A percentile compares a stretch with the other conserved stretches of the same genome.
Evolutionary conservation across 2,888 invertebrate genomes (phyloP).

Genomic region (Uloborus plumipes): DNA sequence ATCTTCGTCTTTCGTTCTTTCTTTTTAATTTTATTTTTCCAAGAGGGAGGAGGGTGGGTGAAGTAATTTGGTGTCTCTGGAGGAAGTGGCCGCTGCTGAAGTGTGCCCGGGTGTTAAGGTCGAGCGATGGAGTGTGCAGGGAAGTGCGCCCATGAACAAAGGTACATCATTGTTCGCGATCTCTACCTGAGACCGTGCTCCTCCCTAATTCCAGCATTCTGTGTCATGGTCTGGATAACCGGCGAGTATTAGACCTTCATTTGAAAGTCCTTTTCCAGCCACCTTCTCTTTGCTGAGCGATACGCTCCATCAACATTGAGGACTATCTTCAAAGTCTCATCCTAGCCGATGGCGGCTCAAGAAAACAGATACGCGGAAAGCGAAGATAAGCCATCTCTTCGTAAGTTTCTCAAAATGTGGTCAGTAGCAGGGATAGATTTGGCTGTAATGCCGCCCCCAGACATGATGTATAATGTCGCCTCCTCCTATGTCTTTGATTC

Average conservation of each 20-base stretch:
- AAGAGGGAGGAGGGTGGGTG: too few relatives aligned
- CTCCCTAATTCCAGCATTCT: constrained; percentile 1
- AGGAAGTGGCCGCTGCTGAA: constrained; percentile 47
- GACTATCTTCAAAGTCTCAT: too few relatives aligned
- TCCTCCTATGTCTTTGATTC: too few relatives aligned
- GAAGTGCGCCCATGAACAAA: constrained; percentile 29
- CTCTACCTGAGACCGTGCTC: not conserved
- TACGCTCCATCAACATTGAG: too few relatives aligned
- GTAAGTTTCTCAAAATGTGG: not conserved
- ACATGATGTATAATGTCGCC: not conserved
- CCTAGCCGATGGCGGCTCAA: too few relatives aligned
- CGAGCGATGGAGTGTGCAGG: constrained; percentile 32
- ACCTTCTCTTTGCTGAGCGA: constrained; percentile 3
- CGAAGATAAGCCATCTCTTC: too few relatives aligned
- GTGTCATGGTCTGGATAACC: constrained; percentile 12
- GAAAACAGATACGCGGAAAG: too few relatives aligned
- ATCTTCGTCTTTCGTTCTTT: too few relatives aligned
- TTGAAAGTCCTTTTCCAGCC: constrained; percentile 1
- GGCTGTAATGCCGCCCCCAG: not conserved
- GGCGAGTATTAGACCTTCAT: constrained; percentile 14
- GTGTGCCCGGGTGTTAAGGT: constrained; percentile 39
- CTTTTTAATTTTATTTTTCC: too few relatives aligned
- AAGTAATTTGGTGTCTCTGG: constrained; percentile 23
- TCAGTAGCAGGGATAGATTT: not conserved
- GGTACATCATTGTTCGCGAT: constrained; percentile 8